Percentiles rank a stretch among this genome's conserved stretches.
Conservation (phyloP, 2,797 vertebrate genomes). For the Oreonectes daqikongensis region DNA sequence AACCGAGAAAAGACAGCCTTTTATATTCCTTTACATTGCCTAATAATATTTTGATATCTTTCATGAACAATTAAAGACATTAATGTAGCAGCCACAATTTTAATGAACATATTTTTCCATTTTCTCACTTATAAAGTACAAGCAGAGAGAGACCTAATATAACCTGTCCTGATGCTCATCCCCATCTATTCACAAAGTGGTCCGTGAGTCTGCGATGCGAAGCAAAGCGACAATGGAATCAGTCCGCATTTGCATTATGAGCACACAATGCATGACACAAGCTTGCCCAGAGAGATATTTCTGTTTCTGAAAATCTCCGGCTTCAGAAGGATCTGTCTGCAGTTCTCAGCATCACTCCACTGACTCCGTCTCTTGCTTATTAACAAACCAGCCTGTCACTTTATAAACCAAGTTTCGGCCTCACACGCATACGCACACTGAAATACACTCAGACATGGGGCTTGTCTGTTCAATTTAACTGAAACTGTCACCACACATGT, state of each 20-base stretch:
- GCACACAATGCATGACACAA: constrained; percentile 53
- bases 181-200: constrained; percentile 40
- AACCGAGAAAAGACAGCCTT: too few species aligned
- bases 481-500: background rate
- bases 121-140: background rate
- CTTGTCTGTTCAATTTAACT: background rate
- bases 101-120: constrained; percentile 25
- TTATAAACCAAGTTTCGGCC: constrained; percentile 36
- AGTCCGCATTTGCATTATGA: constrained; percentile 60
- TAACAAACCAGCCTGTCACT: constrained; percentile 54
- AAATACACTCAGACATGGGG: constrained; percentile 12
- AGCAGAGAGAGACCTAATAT: constrained; percentile 36
- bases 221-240: constrained; percentile 56
- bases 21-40: constrained; percentile 1
- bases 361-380: constrained; percentile 58
- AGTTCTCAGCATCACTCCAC: constrained; percentile 55
- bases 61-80: constrained; percentile 5
- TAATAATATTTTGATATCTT: constrained; percentile 28
- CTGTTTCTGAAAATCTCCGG: constrained; percentile 53
- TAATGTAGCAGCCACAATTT: constrained; percentile 6
- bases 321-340: constrained; percentile 56
- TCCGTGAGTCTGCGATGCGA: constrained; percentile 37
- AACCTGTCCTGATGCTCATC: constrained; percentile 36
- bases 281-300: constrained; percentile 58
- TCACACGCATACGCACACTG: background rate